Conservation (phyloP, 2,888 invertebrate genomes). For the Linnaemya tessellans region DNA sequence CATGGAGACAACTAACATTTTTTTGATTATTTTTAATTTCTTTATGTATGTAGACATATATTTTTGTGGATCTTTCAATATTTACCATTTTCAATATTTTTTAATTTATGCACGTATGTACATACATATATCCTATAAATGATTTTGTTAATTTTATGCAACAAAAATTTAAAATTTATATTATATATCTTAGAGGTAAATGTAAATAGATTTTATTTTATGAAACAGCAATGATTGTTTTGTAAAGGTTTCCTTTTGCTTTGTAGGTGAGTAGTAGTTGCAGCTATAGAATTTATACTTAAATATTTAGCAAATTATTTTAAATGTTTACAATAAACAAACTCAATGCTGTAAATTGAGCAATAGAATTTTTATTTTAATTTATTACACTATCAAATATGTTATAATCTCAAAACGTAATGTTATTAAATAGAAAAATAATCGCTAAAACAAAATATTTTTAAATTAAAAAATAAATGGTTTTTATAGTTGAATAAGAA, state of each 20-base stretch:
- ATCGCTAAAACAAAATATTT: neutral
- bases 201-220: constrained; percentile 51
- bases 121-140: constrained; percentile 35
- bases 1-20: constrained; percentile 42
- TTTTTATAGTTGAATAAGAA: no score
- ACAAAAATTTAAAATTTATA: constrained; percentile 49
- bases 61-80: constrained; percentile 3
- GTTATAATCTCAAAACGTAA: neutral
- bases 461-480: no score
- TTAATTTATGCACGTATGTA: constrained; percentile 11
- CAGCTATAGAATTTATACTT: neutral
- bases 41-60: constrained; percentile 51
- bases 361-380: neutral
- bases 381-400: neutral
- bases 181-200: constrained; percentile 54
- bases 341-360: neutral
- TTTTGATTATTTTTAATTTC: neutral
- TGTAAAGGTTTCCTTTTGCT: constrained; percentile 15
- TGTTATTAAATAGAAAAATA: neutral
- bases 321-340: neutral
- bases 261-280: constrained; percentile 21
- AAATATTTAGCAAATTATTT: constrained; percentile 9
- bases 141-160: constrained; percentile 59
- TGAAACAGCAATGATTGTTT: constrained; percentile 43
- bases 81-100: constrained; percentile 8